Conservation (phyloP, 35 echinoderm and acorn worm species). For the Hemicentrotus pulcherrimus region DNA sequence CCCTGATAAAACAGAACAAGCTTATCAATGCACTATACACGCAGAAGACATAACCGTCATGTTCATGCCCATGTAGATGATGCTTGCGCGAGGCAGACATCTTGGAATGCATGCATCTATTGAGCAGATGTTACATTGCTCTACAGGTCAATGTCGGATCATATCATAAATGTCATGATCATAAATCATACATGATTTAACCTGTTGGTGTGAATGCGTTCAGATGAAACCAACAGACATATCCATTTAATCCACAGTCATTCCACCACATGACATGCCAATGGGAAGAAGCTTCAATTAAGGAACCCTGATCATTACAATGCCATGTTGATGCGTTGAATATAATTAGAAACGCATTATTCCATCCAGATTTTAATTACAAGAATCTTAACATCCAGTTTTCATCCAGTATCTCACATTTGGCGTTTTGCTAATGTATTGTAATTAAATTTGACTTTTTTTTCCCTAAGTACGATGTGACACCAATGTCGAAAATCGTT, state of each 20-base stretch:
- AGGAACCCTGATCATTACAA: too few species aligned
- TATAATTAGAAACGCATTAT: too few species aligned
- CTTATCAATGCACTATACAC: background rate
- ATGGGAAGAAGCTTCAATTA: too few species aligned
- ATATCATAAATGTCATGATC: background rate
- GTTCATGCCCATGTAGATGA: background rate
- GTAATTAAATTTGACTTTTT: too few species aligned
- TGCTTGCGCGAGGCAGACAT: background rate
- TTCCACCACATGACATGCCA: background rate
- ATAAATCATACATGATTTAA: background rate
- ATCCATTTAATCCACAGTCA: background rate
- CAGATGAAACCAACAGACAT: background rate
- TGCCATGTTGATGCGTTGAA: too few species aligned
- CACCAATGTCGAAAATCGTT: too few species aligned
- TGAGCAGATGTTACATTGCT: background rate
- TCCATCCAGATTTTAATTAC: too few species aligned
- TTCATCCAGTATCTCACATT: too few species aligned
- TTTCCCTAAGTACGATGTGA: too few species aligned
- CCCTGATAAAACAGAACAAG: background rate
- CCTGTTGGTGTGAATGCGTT: background rate
- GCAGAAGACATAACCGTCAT: background rate
- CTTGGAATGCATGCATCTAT: background rate
- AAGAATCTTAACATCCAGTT: too few species aligned
- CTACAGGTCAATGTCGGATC: background rate
- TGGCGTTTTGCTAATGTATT: too few species aligned